Evolutionary conservation across 2,113 vertebrate genomes (phyloP), one percentile per base, ranked within the genome.

Genomic region (Eupsittula cactorum): DNA sequence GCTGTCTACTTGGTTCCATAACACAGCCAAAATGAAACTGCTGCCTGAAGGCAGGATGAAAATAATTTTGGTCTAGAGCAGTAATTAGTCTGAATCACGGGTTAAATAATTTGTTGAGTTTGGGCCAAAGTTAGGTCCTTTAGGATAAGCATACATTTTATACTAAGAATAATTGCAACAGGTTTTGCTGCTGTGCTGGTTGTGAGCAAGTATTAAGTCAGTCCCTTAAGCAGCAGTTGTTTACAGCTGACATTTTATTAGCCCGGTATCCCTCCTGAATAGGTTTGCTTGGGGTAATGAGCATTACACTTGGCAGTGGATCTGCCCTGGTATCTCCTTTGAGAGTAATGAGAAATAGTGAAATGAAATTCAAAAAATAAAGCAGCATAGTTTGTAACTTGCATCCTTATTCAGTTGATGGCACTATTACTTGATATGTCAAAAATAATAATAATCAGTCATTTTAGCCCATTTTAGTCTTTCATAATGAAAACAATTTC

Each of bases 61-160:
- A 95, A 80, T 8, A 0, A 6, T 25, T 33, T 31, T 64, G 33
- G 21, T 60, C 53, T 17, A 78, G 42, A 39, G 39, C 29, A 86
- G 19, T 39, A 82, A 71, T 53, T n/a, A 81, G 16, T 13, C 35
- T 67, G 65, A 74, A 53, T 21, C 10, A 23, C 2, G 21, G 47
- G 33, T 50, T 62, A 77, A 87, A 65, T 15, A 57, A 69, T 65
- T 31, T 10, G 2, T 25, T 91, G 35, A 44, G 53, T 52, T 53
- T 33, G 13, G 23, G 42, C 13, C 3, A 4, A 73, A 70, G 13
- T 49, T 10, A 62, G 10, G 9, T 49, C 23, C 16, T 23, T 70
- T 77, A 31, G 79, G 19, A 71, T 31, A 88, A 88, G 16, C 0
- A 3, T 17, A 50, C 0, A 0, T 68, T 78, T 83, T 53, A n/a